These are phyloP conservation scores for Rhinophrynus dorsalis DNA, from an alignment of 2,797 vertebrate genomes.

Conservation along the genomic window DNA sequence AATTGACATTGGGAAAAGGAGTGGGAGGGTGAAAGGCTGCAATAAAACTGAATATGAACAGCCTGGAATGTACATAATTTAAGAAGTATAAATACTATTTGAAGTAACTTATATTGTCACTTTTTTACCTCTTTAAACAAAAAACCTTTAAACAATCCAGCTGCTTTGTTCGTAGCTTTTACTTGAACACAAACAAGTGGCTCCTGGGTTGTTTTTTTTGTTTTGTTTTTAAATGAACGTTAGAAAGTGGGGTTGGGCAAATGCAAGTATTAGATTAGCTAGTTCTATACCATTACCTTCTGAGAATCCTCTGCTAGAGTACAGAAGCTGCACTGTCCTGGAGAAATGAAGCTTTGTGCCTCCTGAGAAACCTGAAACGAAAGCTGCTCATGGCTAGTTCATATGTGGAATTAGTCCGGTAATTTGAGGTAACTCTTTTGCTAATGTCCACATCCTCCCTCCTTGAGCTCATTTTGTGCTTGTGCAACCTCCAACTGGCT, in stretches of 20 bases:
- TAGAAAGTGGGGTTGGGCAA: not conserved
- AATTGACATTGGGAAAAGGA: too few relatives aligned
- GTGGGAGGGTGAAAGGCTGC: too few relatives aligned
- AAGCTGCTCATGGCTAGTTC: slow-evolving; percentile 86
- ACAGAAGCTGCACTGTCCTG: slow-evolving; percentile 76
- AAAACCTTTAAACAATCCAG: too few relatives aligned
- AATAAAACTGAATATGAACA: too few relatives aligned
- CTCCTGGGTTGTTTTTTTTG: too few relatives aligned
- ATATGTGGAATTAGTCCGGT: slow-evolving; percentile 85
- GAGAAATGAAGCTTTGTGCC: slow-evolving; percentile 83
- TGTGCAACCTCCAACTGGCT: slow-evolving; percentile 9
- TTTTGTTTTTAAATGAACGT: not conserved
- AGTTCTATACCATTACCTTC: slow-evolving; percentile 11
- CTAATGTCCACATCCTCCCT: slow-evolving; percentile 83
- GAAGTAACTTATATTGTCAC: too few relatives aligned
- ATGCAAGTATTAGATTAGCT: not conserved
- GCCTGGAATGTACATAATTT: too few relatives aligned
- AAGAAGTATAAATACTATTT: too few relatives aligned
- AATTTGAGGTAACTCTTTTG: slow-evolving; percentile 88
- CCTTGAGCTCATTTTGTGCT: slow-evolving; percentile 46
- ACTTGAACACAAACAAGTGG: too few relatives aligned
- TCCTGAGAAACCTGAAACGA: slow-evolving; percentile 82
- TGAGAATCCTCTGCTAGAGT: slow-evolving; percentile 73
- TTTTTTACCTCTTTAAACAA: too few relatives aligned
- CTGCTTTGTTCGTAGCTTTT: too few relatives aligned